Evolutionary conservation across 2,113 vertebrate genomes (phyloP), one percentile per base, ranked within the genome.

Genomic region (Upupa epops): DNA sequence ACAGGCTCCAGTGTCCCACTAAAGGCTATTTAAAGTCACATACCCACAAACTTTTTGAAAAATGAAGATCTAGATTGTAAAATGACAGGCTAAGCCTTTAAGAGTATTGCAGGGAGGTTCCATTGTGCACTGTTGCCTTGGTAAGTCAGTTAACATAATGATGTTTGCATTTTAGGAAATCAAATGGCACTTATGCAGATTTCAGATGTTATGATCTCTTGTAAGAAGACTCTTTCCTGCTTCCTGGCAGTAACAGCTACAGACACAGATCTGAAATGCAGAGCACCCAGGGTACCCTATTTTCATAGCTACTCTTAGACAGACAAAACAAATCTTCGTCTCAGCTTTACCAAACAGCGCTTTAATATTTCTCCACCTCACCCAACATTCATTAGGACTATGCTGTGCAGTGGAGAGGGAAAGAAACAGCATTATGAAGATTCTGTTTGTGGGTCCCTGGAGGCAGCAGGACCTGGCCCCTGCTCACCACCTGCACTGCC

Each of bases 401-500:
- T 3, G 34, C 24, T 40, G 49, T 75, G 68, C 58, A 58, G 68
- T 3, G 12, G 48, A n/a, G 15, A 82, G 56, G 31, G 37, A 54
- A 73, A 80, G 72, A 37, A 89, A 40, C 71, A 77, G 56, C 1
- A 0, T 25, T 9, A 31, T 5, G n/a, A 32, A 13, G 69, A 36
- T 40, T 58, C 37, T 45, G 55, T 36, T 75, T 17, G 9, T 31
- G 31, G 63, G n/a, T 84, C 58, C 37, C 31, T 16, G 19, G 26
- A 14, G 1, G 1, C 59, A 40, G 32, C 10, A 58, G 48, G 18
- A 28, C 59, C 56, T 32, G 76, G 70, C 17, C 48, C 26, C 31
- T 4, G 0, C 56, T 74, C 3, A 1, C 31, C 0, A 0, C 7
- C 48, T 1, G 0, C 0, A 0, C 4, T 77, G 49, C 48, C 40